phyloP scores from a whole-genome alignment of 2,888 invertebrate species.

The Augochlorella aurata region DNA sequence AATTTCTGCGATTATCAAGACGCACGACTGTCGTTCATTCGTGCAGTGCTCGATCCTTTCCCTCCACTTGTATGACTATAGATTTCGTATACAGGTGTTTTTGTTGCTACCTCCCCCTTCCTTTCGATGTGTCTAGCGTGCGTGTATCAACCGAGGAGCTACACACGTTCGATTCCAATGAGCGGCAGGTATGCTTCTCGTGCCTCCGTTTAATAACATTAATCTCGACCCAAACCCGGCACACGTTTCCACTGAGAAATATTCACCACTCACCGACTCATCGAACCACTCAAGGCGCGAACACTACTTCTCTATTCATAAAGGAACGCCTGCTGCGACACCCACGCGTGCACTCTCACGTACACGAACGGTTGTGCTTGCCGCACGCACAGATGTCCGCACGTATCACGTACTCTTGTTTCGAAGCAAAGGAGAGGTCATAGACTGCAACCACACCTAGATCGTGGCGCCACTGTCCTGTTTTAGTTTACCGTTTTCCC shows the following conservation, averaged over 20 bases:
- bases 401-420: slow-evolving; percentile 45
- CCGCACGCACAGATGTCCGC: slow-evolving; percentile 62
- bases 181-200: slow-evolving; percentile 27
- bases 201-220: slow-evolving; percentile 21
- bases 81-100: slow-evolving; percentile 56
- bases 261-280: slow-evolving; percentile 41
- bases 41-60: neutral
- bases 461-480: neutral
- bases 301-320: slow-evolving; percentile 57
- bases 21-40: slow-evolving; percentile 34
- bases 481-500: slow-evolving; percentile 16
- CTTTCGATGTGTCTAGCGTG: slow-evolving; percentile 26
- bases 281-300: slow-evolving; percentile 43
- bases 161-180: slow-evolving; percentile 36
- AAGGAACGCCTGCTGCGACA: slow-evolving; percentile 65
- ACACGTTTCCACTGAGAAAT: slow-evolving; percentile 44
- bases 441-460: slow-evolving; percentile 28
- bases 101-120: slow-evolving; percentile 46
- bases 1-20: slow-evolving; percentile 14
- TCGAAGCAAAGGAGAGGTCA: slow-evolving; percentile 48
- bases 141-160: slow-evolving; percentile 32
- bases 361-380: slow-evolving; percentile 48
- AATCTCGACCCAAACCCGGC: slow-evolving; percentile 26
- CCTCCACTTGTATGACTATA: slow-evolving; percentile 10
- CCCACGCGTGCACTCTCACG: slow-evolving; percentile 63